Conservation (phyloP, 37 sponge, comb jelly and placozoan species). For the Dysidea cf. avara region DNA sequence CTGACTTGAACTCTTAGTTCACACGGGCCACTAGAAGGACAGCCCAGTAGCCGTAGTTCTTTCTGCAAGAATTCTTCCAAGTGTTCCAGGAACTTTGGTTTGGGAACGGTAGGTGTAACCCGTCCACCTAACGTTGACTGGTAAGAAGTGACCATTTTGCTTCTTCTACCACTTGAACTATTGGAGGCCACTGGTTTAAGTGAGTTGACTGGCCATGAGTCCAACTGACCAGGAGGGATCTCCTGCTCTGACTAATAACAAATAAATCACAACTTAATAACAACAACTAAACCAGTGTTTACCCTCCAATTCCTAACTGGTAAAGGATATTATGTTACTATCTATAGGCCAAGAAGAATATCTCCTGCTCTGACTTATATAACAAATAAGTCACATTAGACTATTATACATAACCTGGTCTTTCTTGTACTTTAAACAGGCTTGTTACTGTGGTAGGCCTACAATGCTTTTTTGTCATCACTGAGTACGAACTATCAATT, state of each 20-base stretch:
- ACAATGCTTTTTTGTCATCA: too few relatives aligned
- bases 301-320: too few relatives aligned
- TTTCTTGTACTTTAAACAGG: too few relatives aligned
- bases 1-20: slow-evolving; percentile 78
- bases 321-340: too few relatives aligned
- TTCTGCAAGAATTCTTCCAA: slow-evolving; percentile 75
- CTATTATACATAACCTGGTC: too few relatives aligned
- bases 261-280: too few relatives aligned
- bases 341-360: too few relatives aligned
- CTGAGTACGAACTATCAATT: too few relatives aligned
- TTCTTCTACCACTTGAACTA: background rate
- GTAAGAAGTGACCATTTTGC: background rate
- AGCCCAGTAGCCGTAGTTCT: slow-evolving; percentile 76
- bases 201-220: slow-evolving; percentile 71
- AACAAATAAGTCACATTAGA: too few relatives aligned
- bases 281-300: too few relatives aligned
- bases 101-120: slow-evolving; percentile 30
- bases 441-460: too few relatives aligned
- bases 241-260: slow-evolving; percentile 55
- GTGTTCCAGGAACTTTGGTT: slow-evolving; percentile 87
- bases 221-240: slow-evolving; percentile 38
- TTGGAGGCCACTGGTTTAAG: slow-evolving; percentile 42
- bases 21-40: slow-evolving; percentile 72
- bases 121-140: background rate
- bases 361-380: too few relatives aligned